Evolutionary conservation across 1,140 invertebrate genomes (phyloP).

Genomic region (Agrypnia vestita): DNA sequence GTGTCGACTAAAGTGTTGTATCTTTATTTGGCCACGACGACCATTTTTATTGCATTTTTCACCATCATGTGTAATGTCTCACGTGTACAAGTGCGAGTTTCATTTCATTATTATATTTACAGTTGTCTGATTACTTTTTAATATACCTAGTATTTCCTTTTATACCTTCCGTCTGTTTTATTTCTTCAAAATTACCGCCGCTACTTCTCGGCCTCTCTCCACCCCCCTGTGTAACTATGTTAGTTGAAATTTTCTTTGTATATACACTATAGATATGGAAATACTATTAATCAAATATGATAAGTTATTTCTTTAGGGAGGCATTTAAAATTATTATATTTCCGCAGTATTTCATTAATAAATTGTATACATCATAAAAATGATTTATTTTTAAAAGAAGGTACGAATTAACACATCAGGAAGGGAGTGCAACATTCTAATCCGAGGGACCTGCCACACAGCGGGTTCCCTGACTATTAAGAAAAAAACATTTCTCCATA

Average conservation of each 20-base stretch:
- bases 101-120: conserved; percentile 9
- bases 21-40: conserved; percentile 26
- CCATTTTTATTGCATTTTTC: conserved; percentile 43
- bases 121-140: conserved; percentile 15
- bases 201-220: neutral
- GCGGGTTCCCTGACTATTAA: too few relatives aligned
- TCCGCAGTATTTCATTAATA: conserved; percentile 44
- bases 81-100: conserved; percentile 10
- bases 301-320: conserved; percentile 20
- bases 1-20: conserved; percentile 11
- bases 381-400: conserved; percentile 32
- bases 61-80: neutral
- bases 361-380: conserved; percentile 41
- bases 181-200: conserved; percentile 13
- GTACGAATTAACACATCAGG: too few relatives aligned
- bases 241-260: conserved; percentile 39
- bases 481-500: too few relatives aligned
- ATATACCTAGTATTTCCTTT: conserved; percentile 32
- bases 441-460: too few relatives aligned
- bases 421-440: too few relatives aligned
- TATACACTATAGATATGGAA: conserved; percentile 31
- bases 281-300: conserved; percentile 35
- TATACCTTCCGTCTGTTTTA: conserved; percentile 11
- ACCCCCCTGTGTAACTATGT: neutral
- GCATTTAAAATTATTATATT: conserved; percentile 33